A percentile compares a stretch with the other conserved stretches of the same genome.
Evolutionary conservation across 2,113 vertebrate species (phyloP).

Genomic region (Podarcis muralis): DNA sequence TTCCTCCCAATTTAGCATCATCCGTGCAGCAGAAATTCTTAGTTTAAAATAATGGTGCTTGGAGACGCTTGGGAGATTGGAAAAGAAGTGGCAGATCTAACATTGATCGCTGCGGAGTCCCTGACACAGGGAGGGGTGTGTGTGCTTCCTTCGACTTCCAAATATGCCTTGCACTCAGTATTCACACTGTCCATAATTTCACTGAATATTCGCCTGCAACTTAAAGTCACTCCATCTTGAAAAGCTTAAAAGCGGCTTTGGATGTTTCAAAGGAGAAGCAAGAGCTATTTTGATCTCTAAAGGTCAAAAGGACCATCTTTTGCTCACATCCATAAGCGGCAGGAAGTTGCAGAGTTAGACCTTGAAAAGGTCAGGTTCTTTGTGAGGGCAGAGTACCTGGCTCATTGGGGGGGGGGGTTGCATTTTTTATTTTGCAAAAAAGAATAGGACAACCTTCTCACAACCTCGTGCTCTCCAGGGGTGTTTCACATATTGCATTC

Average conservation of each 20-base stretch:
- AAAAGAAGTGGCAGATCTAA: conserved; percentile 51
- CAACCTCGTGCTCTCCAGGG: no score
- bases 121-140: conserved; percentile 46
- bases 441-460: no score
- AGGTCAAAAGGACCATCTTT: not conserved
- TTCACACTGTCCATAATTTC: not conserved
- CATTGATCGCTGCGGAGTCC: conserved; percentile 56
- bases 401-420: no score
- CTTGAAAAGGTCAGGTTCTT: not conserved
- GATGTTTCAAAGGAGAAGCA: not conserved
- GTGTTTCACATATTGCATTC: no score
- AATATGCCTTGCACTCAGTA: not conserved
- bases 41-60: conserved; percentile 70
- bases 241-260: not conserved
- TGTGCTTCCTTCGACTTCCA: conserved; percentile 1
- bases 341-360: not conserved
- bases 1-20: conserved; percentile 80
- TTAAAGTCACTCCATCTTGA: not conserved
- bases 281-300: not conserved
- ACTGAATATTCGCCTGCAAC: not conserved
- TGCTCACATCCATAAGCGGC: not conserved
- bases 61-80: conserved; percentile 66
- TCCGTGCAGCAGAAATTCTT: conserved; percentile 68
- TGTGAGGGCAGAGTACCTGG: no score
- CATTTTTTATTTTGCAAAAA: no score